Conservation (phyloP, 2,888 invertebrate genomes). For the Coleophora deauratella region DNA sequence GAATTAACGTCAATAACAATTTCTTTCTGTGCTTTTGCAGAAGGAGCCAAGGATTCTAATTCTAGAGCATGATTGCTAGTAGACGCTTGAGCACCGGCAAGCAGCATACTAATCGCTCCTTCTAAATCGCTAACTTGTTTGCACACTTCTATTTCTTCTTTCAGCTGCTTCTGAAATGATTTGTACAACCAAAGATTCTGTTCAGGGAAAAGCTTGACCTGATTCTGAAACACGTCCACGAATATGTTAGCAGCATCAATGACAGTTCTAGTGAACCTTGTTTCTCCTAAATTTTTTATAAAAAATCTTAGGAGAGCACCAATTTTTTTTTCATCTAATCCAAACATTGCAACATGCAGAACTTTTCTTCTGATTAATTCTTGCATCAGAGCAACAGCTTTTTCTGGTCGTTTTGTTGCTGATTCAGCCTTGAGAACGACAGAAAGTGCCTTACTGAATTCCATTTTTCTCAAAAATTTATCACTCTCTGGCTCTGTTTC, state of each 20-base stretch:
- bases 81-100: slow-evolving; percentile 73
- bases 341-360: slow-evolving; percentile 82
- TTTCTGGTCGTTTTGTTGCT: slow-evolving; percentile 80
- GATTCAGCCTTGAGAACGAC: slow-evolving; percentile 76
- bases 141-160: slow-evolving; percentile 80
- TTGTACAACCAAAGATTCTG: slow-evolving; percentile 76
- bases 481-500: slow-evolving; percentile 77
- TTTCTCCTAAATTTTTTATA: slow-evolving; percentile 80
- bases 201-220: slow-evolving; percentile 76
- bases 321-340: slow-evolving; percentile 79
- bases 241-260: slow-evolving; percentile 83
- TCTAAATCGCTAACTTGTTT: slow-evolving; percentile 77
- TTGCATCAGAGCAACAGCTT: slow-evolving; percentile 86
- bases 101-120: slow-evolving; percentile 79
- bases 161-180: slow-evolving; percentile 74
- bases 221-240: slow-evolving; percentile 82
- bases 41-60: slow-evolving; percentile 42
- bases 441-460: slow-evolving; percentile 87
- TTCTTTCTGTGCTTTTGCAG: slow-evolving; percentile 67
- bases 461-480: slow-evolving; percentile 82
- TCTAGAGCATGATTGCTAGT: slow-evolving; percentile 32
- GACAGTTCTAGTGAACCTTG: slow-evolving; percentile 82
- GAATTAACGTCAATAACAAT: slow-evolving; percentile 69
- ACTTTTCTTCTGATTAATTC: slow-evolving; percentile 90
- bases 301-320: slow-evolving; percentile 82